A percentile compares a stretch with the other conserved stretches of the same genome.
Conservation (phyloP, 2,888 invertebrate species). For the Drosophila differens region DNA sequence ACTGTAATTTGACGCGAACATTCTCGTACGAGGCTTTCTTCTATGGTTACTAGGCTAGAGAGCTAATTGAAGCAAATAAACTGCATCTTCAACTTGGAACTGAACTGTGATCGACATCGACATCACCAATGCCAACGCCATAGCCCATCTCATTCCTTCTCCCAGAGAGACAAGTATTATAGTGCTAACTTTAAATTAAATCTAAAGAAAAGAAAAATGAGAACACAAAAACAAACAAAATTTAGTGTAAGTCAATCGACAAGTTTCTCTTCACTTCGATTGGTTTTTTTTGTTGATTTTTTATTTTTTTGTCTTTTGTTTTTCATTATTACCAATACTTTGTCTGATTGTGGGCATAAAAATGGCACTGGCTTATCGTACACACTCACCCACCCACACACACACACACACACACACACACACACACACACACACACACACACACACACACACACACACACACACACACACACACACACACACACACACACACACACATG, state of each 20-base stretch:
- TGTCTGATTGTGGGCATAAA: slow-evolving; percentile 1
- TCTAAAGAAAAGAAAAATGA: slow-evolving; percentile 23
- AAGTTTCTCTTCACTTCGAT: slow-evolving; percentile 1
- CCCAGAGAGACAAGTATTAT: slow-evolving; percentile 50
- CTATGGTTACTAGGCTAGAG: slow-evolving; percentile 80
- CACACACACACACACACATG: neutral
- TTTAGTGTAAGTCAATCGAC: slow-evolving; percentile 11
- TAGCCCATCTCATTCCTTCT: slow-evolving; percentile 23
- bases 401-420: no score
- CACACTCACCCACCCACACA: neutral
- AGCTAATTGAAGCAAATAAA: slow-evolving; percentile 54
- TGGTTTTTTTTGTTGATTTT: slow-evolving; percentile 4
- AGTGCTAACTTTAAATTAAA: slow-evolving; percentile 37
- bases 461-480: neutral
- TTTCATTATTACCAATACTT: slow-evolving; percentile 2
- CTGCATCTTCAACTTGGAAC: slow-evolving; percentile 66
- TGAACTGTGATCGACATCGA: slow-evolving; percentile 66
- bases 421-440: neutral
- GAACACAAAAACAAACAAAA: slow-evolving; percentile 6
- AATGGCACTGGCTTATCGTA: slow-evolving; percentile 39
- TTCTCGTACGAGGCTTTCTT: slow-evolving; percentile 81
- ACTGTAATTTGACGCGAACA: slow-evolving; percentile 71
- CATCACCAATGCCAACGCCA: slow-evolving; percentile 17
- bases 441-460: neutral
- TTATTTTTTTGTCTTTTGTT: neutral